A percentile compares a stretch with the other conserved stretches of the same genome.
These are phyloP conservation scores for Lethrus apterus DNA, from an alignment of 1,140 invertebrate species.

Conservation along the genomic window DNA sequence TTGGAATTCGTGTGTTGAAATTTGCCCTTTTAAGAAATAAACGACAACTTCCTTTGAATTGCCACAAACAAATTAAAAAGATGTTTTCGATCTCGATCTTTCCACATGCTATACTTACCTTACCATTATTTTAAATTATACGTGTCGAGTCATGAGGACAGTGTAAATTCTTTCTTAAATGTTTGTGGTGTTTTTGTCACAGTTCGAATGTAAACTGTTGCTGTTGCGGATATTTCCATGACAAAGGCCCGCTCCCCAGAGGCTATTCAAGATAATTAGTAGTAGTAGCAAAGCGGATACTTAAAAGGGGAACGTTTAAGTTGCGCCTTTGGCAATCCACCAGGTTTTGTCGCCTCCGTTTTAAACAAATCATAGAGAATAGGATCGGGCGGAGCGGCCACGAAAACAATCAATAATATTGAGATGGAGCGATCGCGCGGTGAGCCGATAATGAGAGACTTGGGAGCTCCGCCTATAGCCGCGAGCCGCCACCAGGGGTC, in stretches of 20 bases:
- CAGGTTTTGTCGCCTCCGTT: conserved; percentile 26
- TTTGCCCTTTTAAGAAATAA: no score
- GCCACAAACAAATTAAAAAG: no score
- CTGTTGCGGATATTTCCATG: conserved; percentile 19
- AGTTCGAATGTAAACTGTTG: conserved; percentile 10
- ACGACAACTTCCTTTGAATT: no score
- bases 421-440: conserved; percentile 31
- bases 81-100: no score
- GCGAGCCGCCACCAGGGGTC: conserved; percentile 24
- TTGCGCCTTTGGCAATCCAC: conserved; percentile 4
- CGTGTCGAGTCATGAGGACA: neutral
- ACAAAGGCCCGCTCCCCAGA: conserved; percentile 20
- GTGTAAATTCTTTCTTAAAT: neutral
- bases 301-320: conserved; percentile 17
- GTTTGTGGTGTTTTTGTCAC: neutral
- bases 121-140: no score
- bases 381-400: conserved; percentile 17
- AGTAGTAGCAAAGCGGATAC: conserved; percentile 18
- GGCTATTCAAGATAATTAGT: conserved; percentile 20
- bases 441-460: conserved; percentile 39
- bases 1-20: no score
- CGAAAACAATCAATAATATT: conserved; percentile 39
- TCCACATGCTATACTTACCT: no score
- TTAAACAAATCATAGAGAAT: conserved; percentile 25
- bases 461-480: conserved; percentile 24